phyloP scores from a whole-genome alignment of 2,113 vertebrate genomes.

The Corvus hawaiiensis region DNA sequence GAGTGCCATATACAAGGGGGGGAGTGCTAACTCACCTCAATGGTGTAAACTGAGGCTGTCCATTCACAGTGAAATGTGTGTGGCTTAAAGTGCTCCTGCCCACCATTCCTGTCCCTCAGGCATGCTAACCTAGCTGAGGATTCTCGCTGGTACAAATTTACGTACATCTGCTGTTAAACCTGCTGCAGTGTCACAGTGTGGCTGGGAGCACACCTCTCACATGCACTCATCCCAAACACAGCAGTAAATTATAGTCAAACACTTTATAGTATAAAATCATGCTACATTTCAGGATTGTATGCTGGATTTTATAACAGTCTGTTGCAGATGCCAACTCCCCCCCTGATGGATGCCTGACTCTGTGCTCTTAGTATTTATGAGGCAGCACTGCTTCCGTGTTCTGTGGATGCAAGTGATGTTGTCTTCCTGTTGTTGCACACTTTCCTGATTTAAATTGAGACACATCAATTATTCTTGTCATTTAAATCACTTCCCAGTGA shows the following conservation, averaged over 20 bases:
- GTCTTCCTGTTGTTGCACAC: neutral
- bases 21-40: neutral
- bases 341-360: neutral
- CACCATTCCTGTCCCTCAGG: neutral
- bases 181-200: neutral
- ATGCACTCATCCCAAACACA: neutral
- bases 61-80: neutral
- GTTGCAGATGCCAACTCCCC: neutral
- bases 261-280: neutral
- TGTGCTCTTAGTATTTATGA: neutral
- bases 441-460: neutral
- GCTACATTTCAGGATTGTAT: neutral
- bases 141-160: accelerated
- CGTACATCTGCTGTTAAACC: neutral
- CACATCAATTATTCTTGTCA: neutral
- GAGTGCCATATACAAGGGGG: neutral
- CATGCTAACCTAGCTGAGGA: neutral
- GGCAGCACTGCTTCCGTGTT: neutral
- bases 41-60: neutral
- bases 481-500: neutral
- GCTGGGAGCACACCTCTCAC: neutral
- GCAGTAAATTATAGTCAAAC: neutral
- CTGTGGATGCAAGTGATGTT: neutral
- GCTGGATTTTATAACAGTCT: accelerated
- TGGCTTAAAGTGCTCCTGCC: neutral